Base-by-base conservation (phyloP, 2,113 vertebrate genomes). In the Tetraodon nigroviridis region DNA sequence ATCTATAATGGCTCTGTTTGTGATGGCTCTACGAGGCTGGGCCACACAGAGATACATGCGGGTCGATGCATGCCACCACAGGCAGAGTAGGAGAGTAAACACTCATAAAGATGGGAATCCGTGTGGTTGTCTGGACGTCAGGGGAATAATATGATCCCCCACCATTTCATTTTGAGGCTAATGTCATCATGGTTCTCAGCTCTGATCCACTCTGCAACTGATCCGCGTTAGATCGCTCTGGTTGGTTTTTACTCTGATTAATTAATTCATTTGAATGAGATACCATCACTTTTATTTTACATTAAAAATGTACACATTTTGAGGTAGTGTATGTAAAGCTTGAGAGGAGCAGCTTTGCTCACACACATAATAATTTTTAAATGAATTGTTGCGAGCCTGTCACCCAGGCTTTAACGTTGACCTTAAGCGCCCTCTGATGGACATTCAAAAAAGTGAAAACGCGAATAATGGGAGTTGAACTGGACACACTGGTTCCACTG, bases 151-250 rank as follows among this genome's bases (percentile, higher is more conserved):
- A 6, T 5, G 24, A 27, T 27, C 7, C 24, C 5, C 7, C 24
- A 27, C 24, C 24, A 27, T 27, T 27, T 27, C 24, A 27, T 52
- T 12, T 6, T 32, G 8, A 54, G 21, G 12, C 47, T 10, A 14
- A 27, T 59, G 10, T 6, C 20, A 32, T 50, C 17, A 21, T 63
- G 46, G 41, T 48, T 42, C 29, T 41, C 27, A 61, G 51, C 18
- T 53, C 7, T 49, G 21, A 18, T 61, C 60, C 41, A 58, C 46
- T 64, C 49, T 21, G 55, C 45, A 15, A 24, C 47, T 60, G 19
- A 66, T 71, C 58, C 40, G 48, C 20, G 53, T 40, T 21, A 42
- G 57, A 74, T 52, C 55, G 44, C 29, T 77, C 49, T 27, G 47
- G 49, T 21, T 69, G 51, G 46, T 32, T 18, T 10, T 48, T 8